Evolutionary conservation across 2,797 vertebrate species (phyloP).

Genomic region (Dipus sagitta): DNA sequence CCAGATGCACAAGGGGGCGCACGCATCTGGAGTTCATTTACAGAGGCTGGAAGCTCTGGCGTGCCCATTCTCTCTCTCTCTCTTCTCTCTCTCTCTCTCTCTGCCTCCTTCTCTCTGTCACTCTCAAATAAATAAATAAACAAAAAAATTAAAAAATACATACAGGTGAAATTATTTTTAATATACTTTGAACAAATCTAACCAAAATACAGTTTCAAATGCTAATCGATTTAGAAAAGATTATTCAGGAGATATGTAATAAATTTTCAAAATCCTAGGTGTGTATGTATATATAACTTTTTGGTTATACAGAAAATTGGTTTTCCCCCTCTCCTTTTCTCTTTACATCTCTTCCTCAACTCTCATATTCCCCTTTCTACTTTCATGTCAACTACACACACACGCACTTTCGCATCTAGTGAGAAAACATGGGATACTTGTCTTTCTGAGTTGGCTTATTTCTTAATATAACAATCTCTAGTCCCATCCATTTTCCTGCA

Average conservation of each 20-base stretch:
- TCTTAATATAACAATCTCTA: background rate
- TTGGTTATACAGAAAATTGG: background rate
- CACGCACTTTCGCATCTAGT: background rate
- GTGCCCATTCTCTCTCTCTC: too few species aligned
- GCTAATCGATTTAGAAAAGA: background rate
- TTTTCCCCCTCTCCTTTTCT: too few species aligned
- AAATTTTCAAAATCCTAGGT: conserved; percentile 14
- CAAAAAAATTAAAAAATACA: too few species aligned
- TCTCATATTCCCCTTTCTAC: background rate
- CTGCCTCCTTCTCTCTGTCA: too few species aligned
- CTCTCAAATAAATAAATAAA: too few species aligned
- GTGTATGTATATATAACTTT: background rate
- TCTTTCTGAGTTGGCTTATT: background rate
- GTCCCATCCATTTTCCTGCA: background rate
- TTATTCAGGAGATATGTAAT: background rate
- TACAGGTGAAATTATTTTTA: conserved; percentile 55
- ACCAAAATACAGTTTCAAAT: conserved; percentile 25
- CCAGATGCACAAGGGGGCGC: too few species aligned
- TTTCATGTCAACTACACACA: too few species aligned
- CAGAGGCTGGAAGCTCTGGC: too few species aligned
- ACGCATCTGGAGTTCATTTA: too few species aligned
- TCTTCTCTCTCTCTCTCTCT: too few species aligned
- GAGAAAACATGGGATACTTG: background rate
- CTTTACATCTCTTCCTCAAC: background rate
- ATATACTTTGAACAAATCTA: conserved; percentile 21